Base-by-base conservation (phyloP, 2,113 vertebrate species). In the Acanthisitta chloris region DNA sequence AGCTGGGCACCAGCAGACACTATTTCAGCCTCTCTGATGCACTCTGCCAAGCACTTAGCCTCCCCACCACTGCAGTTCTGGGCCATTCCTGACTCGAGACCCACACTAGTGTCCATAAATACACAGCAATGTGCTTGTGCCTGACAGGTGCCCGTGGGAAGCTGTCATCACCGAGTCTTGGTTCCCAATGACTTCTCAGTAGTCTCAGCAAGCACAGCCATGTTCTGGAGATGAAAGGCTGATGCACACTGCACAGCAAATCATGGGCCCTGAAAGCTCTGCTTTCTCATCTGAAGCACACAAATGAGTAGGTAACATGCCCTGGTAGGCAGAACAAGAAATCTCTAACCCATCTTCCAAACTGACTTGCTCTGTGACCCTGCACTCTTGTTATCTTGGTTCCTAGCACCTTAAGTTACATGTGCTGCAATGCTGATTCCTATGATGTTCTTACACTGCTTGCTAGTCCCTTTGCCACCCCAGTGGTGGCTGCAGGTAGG, bases 31-130 rank as follows among this genome's bases (percentile, higher is more conserved):
- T 90, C 81, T 69, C 69, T 4, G 1, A 14, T 28, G 16, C n/a
- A 10, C 33, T 79, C 58, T 87, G 81, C 78, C 94, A 85, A 92
- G 54, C 70, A 46, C 58, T 92, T 15, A 16, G 66, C 12, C 24
- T 89, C 58, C 51, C 62, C 0, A 2, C 15, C 54, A 76, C 12
- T 19, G 62, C 36, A 73, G 8, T 58, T 72, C 42, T 85, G 48
- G n/a, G 84, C 91, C 78, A n/a, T 65, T 70, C 71, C 81, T 66
- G 74, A 82, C 57, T 54, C 0, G 1, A 82, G 77, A 85, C 45
- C 84, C 78, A 76, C 73, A 64, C 48, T 87, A 1, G 4, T 79
- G 81, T 72, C 70, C 93, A 92, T 92, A 94, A 96, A 96, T 72
- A 94, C 57, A 29, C 45, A 80, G 54, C 80, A 54, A 61, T 96